phyloP scores from a whole-genome alignment of 2,113 vertebrate genomes.

The Pycnonotus jocosus region DNA sequence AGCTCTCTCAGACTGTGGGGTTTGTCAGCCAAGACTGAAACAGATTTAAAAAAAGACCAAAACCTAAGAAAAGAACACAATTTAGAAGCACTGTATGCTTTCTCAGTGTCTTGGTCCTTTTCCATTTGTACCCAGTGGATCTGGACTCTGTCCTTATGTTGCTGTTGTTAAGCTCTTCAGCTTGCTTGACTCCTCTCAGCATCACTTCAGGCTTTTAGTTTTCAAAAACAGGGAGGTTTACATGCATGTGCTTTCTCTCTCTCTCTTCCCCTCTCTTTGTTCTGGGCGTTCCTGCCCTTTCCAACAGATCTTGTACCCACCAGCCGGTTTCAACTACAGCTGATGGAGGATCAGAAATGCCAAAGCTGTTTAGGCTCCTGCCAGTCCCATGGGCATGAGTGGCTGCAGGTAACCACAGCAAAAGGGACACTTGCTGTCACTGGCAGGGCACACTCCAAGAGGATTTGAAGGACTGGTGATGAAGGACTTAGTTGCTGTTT shows the following conservation, averaged over 20 bases:
- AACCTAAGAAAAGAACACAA: accelerated
- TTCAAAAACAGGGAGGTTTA: background rate
- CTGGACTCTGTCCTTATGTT: background rate
- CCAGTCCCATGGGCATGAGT: background rate
- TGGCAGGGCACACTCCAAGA: background rate
- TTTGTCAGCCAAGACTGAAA: background rate
- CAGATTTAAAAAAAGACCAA: background rate
- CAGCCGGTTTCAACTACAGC: background rate
- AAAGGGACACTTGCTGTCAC: background rate
- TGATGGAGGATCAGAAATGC: background rate
- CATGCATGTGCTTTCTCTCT: background rate
- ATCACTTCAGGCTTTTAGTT: background rate
- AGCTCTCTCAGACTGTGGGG: background rate
- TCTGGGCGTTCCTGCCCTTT: background rate
- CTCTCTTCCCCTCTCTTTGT: background rate
- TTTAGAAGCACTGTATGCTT: background rate
- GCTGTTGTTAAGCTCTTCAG: background rate
- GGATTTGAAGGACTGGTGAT: background rate
- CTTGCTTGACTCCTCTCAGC: background rate
- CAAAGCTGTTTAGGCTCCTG: background rate
- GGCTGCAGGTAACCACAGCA: background rate
- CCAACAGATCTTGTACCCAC: background rate
- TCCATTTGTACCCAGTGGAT: background rate
- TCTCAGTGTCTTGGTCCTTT: background rate
- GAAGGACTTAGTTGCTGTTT: conserved; percentile 16